phyloP scores from a whole-genome alignment of 2,888 invertebrate species.

The Antheraea yamamai region DNA sequence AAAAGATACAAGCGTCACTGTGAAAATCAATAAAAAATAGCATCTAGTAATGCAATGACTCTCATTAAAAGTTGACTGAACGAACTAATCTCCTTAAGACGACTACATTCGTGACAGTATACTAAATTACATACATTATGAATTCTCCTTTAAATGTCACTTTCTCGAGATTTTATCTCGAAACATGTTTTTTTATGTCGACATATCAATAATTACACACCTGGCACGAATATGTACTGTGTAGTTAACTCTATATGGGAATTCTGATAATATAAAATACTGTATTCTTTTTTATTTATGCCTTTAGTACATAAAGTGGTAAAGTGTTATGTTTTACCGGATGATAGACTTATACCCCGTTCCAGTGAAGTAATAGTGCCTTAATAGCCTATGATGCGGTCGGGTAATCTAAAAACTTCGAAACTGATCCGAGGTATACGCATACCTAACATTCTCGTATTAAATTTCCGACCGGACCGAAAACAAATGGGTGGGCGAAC shows the following conservation, averaged over 20 bases:
- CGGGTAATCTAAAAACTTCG: slow-evolving; percentile 2
- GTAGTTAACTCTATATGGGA: neutral
- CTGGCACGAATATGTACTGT: neutral
- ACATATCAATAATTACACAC: neutral
- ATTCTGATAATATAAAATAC: neutral
- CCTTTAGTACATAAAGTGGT: neutral
- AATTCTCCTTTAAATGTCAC: too few species aligned
- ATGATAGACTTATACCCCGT: neutral
- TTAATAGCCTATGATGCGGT: neutral
- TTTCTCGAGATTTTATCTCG: too few species aligned
- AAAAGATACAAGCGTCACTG: too few species aligned
- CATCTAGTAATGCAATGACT: too few species aligned
- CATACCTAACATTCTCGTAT: neutral
- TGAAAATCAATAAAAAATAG: too few species aligned
- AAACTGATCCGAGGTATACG: neutral
- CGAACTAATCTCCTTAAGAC: too few species aligned
- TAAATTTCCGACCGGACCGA: neutral
- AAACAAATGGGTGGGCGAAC: neutral
- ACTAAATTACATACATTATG: too few species aligned
- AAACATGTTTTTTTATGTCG: too few species aligned
- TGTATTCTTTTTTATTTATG: neutral
- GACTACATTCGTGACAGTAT: too few species aligned
- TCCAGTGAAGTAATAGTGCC: neutral
- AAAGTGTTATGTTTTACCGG: too few species aligned
- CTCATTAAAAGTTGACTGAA: too few species aligned